Percentiles rank a stretch among this genome's conserved stretches.
These are phyloP conservation scores for Bembecia ichneumoniformis DNA, from an alignment of 2,888 invertebrate genomes.

Conservation along the genomic window DNA sequence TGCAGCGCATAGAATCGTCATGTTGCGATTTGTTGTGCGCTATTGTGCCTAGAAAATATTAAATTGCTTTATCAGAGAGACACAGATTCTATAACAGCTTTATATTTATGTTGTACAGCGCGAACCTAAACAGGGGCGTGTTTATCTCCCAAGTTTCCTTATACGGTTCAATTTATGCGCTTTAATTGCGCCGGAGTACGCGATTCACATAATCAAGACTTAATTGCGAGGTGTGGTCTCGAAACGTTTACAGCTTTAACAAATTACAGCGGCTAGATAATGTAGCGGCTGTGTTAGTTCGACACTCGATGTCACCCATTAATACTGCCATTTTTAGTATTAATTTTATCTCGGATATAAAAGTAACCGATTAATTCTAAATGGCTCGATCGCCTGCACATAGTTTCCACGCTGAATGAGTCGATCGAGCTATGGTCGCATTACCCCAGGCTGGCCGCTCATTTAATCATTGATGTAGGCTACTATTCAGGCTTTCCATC, in stretches of 20 bases:
- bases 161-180: slow-evolving; percentile 17
- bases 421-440: too few relatives aligned
- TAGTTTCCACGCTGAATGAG: too few relatives aligned
- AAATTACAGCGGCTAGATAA: slow-evolving; percentile 34
- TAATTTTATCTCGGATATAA: too few relatives aligned
- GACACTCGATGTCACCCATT: not conserved
- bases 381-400: too few relatives aligned
- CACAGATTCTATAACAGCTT: not conserved
- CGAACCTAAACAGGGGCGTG: slow-evolving; percentile 4
- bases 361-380: too few relatives aligned
- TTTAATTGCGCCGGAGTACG: slow-evolving; percentile 23
- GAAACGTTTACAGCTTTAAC: slow-evolving; percentile 32
- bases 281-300: not conserved
- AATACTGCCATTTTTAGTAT: not conserved
- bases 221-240: slow-evolving; percentile 50
- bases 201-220: slow-evolving; percentile 38
- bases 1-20: slow-evolving; percentile 27
- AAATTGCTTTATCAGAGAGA: not conserved
- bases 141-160: slow-evolving; percentile 27
- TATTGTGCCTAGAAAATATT: slow-evolving; percentile 10
- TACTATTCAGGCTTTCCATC: too few relatives aligned
- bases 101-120: not conserved
- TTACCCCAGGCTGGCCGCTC: too few relatives aligned
- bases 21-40: slow-evolving; percentile 16
- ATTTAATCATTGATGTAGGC: too few relatives aligned